phyloP scores from a whole-genome alignment of 2,113 vertebrate species.

The Periophthalmodon schlosseri region DNA sequence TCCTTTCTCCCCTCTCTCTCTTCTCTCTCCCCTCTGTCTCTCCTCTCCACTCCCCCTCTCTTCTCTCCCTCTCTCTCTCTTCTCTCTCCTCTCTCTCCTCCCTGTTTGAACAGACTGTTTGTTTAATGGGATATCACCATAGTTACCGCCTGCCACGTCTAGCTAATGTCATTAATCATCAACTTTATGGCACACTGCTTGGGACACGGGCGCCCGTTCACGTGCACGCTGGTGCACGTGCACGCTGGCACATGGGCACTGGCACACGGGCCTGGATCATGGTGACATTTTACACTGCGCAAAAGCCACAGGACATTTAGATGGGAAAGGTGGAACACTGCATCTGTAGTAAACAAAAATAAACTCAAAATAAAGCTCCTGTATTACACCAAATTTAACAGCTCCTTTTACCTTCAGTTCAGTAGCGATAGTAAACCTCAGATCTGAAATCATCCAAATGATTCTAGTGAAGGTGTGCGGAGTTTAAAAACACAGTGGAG shows the following conservation, averaged over 20 bases:
- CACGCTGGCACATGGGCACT: constrained; percentile 7
- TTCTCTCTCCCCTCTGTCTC: too few relatives aligned
- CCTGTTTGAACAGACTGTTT: constrained; percentile 59
- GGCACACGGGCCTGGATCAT: background rate
- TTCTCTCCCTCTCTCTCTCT: background rate
- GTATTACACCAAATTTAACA: too few relatives aligned
- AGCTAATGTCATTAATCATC: constrained; percentile 70
- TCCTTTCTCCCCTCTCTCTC: too few relatives aligned
- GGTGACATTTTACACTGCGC: background rate
- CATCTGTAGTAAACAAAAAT: too few relatives aligned
- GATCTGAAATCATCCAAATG: too few relatives aligned
- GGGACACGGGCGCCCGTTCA: constrained; percentile 22
- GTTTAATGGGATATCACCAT: constrained; percentile 63
- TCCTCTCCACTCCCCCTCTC: background rate
- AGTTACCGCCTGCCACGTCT: constrained; percentile 65
- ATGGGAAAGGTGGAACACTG: too few relatives aligned
- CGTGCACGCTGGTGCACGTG: background rate
- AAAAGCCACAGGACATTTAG: background rate
- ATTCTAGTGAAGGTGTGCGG: too few relatives aligned
- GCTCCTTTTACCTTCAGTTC: too few relatives aligned
- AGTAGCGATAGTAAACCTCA: too few relatives aligned
- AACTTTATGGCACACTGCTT: constrained; percentile 59
- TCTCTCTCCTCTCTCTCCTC: constrained; percentile 2
- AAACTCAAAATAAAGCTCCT: too few relatives aligned
- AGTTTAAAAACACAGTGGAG: too few relatives aligned